Evolutionary conservation across 2,113 vertebrate species (phyloP), one percentile per base, ranked within the genome.

Genomic region (Vulpes lagopus): DNA sequence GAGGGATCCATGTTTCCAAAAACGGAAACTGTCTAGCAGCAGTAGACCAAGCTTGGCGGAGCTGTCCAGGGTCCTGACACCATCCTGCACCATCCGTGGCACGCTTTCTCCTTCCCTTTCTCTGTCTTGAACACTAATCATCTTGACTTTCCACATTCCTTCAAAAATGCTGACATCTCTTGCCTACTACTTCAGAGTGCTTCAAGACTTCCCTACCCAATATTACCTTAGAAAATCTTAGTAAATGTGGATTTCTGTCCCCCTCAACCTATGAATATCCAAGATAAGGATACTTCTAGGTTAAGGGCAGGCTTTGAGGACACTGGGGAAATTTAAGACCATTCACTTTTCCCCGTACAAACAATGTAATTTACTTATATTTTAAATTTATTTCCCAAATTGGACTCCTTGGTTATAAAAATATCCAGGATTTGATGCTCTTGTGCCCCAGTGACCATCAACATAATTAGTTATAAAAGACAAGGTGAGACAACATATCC

Each of bases 61-160:
- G 27, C 83, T 96, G 83, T 95, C 80, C 80, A 16, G 57, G 95
- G 87, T 97, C 27, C 95, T 96, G 90, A 94, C 27, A 16, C 8
- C 3, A 65, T 30, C 74, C 53, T 51, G 23, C 19, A 11, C 2
- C 76, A 76, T 79, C 49, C 65, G 9, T 84, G 27, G 65, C 17
- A 69, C 17, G 67, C 17, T 22, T 16, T 88, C 32, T 55, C 19
- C 49, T 85, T 83, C 17, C 3, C 20, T 20, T 15, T 76, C 43
- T 38, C 38, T 38, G 38, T 38, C 4, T 38, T 38, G 80, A 96
- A 87, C 7, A 43, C 30, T 80, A 49, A 78, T 49, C 14, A 49
- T 64, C 57, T 76, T 92, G 32, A 51, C 82, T 35, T 74, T 92
- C 67, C 87, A 91, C 23, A 14, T 84, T 76, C 27, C 27, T 80